Base-by-base conservation (phyloP, 2,888 invertebrate species). In the Horisme vitalbata region DNA sequence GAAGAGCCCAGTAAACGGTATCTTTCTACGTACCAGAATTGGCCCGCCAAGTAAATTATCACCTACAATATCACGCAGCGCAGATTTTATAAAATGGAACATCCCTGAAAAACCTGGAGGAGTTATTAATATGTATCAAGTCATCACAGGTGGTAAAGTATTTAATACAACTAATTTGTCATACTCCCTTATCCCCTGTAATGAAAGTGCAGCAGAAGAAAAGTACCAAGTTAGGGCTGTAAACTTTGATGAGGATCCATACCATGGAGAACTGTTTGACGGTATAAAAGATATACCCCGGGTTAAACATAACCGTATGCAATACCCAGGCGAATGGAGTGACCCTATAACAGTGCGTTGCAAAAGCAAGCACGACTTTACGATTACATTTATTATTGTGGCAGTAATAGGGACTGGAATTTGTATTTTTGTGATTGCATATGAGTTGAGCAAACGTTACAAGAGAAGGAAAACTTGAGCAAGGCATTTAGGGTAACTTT, bases 21-120 rank as follows among this genome's bases (percentile, higher is more conserved):
- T 93, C 27, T 76, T 78, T 54, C 80, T 92, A 0, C 78, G 83
- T 14, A 95, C 95, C 0, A 83, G 89, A 47, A 92, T 94, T 55
- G 95, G 95, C 28, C 67, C 86, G 47, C 92, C 92, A 14, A 88
- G 89, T 45, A 79, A 66, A 57, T 59, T 91, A 27, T 53, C 74
- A 11, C 86, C 84, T 38, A 59, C 52, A 12, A 70, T 79, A 14
- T 70, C 60, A 36, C 75, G 68, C 38, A 75, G 66, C 41, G 71
- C 75, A 45, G 78, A 79, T 55, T 47, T 51, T 11, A 68, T 92
- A 3, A 65, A 65, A 21, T 94, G 93, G 93, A 64, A 75, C 2
- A 69, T 68, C 27, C 93, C 93, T 3, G 53, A 60, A 10, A 65
- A 68, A 28, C 79, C 90, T 12, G 91, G 91, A 5, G 93, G 93